These are phyloP conservation scores for Myripristis jacobus DNA, from an alignment of 2,797 vertebrate genomes.

Conservation along the genomic window DNA sequence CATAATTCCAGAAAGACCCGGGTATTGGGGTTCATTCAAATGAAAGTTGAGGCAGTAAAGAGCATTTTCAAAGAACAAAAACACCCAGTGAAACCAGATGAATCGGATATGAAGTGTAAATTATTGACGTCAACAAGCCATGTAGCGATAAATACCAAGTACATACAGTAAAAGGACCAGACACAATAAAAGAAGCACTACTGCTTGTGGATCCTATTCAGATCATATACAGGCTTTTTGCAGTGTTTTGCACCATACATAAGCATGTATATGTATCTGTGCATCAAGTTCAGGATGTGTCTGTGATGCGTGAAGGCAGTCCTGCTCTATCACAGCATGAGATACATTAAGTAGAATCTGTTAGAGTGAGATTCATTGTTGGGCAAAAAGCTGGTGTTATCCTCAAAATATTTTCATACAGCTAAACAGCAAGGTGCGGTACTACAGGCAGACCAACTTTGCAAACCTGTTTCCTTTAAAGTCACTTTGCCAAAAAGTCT, in stretches of 20 bases:
- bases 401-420: neutral
- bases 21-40: conserved; percentile 20
- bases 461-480: conserved; percentile 26
- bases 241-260: neutral
- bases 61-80: conserved; percentile 23
- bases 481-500: conserved; percentile 21
- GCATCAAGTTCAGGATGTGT: conserved; percentile 10
- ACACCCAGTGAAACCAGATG: conserved; percentile 3
- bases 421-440: neutral
- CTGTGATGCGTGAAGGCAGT: neutral
- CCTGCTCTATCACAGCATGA: neutral
- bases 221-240: neutral
- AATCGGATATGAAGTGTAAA: conserved; percentile 15
- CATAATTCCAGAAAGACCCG: conserved; percentile 1
- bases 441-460: conserved; percentile 11
- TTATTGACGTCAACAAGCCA: neutral
- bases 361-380: neutral
- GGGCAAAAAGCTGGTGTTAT: neutral
- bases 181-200: neutral
- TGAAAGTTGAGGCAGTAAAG: conserved; percentile 10
- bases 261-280: neutral
- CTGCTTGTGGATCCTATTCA: neutral
- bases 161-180: no score
- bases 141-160: neutral
- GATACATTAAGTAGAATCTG: neutral